phyloP scores from a whole-genome alignment of 2,888 invertebrate species.

The Himalopsyche tibetana region DNA sequence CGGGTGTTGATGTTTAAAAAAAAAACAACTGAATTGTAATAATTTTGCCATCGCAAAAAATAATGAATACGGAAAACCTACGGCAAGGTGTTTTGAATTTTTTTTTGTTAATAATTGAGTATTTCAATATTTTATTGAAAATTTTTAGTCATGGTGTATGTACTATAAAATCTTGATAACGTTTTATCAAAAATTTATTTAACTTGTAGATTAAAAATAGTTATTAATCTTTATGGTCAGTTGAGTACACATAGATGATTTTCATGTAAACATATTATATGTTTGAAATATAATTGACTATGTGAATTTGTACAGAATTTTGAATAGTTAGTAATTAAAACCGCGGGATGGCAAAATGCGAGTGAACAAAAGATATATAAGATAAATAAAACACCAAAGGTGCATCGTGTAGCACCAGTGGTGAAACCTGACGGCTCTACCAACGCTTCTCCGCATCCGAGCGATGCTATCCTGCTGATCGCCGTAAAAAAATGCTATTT shows the following conservation, averaged over 20 bases:
- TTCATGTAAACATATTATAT: too few relatives aligned
- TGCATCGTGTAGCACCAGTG: slow-evolving; percentile 11
- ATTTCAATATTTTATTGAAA: too few relatives aligned
- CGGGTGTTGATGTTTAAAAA: not conserved
- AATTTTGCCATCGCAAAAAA: not conserved
- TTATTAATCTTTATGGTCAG: too few relatives aligned
- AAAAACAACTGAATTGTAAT: not conserved
- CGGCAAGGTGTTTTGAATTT: too few relatives aligned
- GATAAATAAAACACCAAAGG: slow-evolving; percentile 38
- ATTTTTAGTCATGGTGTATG: too few relatives aligned
- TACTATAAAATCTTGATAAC: too few relatives aligned
- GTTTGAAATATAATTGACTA: too few relatives aligned
- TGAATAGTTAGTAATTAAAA: not conserved
- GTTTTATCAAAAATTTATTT: too few relatives aligned
- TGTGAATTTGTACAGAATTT: too few relatives aligned
- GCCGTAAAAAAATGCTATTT: slow-evolving; percentile 22
- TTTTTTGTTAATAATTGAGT: too few relatives aligned
- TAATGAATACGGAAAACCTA: not conserved
- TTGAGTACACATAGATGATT: too few relatives aligned
- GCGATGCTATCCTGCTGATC: not conserved
- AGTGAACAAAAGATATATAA: not conserved
- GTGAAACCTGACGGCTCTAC: slow-evolving; percentile 35
- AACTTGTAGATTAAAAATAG: too few relatives aligned
- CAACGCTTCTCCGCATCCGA: not conserved
- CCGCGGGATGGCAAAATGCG: not conserved